Evolutionary conservation across 2,113 vertebrate genomes (phyloP), one percentile per base, ranked within the genome.

Genomic region (Chionomys nivalis): DNA sequence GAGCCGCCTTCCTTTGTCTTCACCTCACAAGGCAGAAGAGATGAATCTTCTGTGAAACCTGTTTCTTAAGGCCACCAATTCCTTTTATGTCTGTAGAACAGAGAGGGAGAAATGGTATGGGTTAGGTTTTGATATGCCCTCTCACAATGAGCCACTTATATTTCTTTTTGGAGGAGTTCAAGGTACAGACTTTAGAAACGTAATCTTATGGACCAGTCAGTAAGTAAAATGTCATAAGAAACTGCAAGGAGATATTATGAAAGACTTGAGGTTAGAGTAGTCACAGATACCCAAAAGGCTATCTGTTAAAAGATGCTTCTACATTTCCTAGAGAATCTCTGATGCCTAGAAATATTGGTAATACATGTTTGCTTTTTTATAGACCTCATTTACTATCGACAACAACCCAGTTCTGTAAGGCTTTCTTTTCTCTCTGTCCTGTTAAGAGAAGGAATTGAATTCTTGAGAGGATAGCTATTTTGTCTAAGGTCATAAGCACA

Each of bases 401-500:
- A 81, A 61, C 73, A 93, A 65, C 28, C 36, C 36, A 77, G 2
- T 92, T 91, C 79, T n/a, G 3, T 81, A 70, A 49, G 8, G 4
- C 14, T 91, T 93, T 31, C 16, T 70, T 93, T 94, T 85, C 23
- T 47, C n/a, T 2, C 14, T 9, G 33, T 79, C n/a, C 14, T 61
- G 58, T 82, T 85, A 86, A 11, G 85, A 89, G 31, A 89, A 79
- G 58, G 58, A 85, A 31, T 85, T 65, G 9, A 42, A 63, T 85
- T 85, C 24, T 63, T 85, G 14, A 42, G 58, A 77, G n/a, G 49
- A 49, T 65, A 91, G 44, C 23, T 65, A 26, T 49, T 82, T 89
- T 93, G 47, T 79, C 49, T 36, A 95, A 85, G 13, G 39, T 83
- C 76, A 89, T 26, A 85, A 28, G 39, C 65, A 89, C 28, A 92